phyloP scores from a whole-genome alignment of 2,113 vertebrate species.

The Climacteris rufus region DNA sequence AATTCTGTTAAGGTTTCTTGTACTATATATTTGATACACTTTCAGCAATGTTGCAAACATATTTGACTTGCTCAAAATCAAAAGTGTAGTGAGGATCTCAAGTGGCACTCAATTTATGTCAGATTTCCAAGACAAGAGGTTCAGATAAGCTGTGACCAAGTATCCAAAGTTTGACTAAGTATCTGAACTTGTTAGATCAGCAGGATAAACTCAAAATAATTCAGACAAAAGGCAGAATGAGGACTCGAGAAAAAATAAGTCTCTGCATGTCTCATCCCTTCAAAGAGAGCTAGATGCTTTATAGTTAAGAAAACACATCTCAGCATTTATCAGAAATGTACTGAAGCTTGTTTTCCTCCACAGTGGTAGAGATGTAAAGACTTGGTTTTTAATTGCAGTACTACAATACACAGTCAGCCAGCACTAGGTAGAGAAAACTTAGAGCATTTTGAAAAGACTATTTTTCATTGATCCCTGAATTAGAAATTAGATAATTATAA shows the following conservation, averaged over 20 bases:
- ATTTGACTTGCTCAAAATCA: background rate
- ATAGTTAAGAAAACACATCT: background rate
- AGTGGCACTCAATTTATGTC: background rate
- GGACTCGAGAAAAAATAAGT: background rate
- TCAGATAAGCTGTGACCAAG: background rate
- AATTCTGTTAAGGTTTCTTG: background rate
- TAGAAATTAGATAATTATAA: background rate
- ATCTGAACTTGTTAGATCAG: background rate
- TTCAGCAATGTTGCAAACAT: background rate
- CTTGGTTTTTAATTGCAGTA: background rate
- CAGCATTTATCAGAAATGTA: background rate
- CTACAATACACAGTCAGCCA: background rate
- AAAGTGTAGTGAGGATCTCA: background rate
- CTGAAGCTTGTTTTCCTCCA: background rate
- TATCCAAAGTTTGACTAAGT: background rate
- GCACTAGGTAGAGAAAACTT: background rate
- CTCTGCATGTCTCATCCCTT: background rate
- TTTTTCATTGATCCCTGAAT: background rate
- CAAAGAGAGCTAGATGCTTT: background rate
- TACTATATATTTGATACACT: background rate
- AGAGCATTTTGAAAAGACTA: background rate
- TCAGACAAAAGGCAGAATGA: background rate
- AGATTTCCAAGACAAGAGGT: background rate
- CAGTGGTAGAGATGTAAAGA: background rate
- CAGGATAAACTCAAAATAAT: background rate